These are phyloP conservation scores for Sebastes oblongus DNA, from an alignment of 2,797 vertebrate species.

Conservation along the genomic window DNA sequence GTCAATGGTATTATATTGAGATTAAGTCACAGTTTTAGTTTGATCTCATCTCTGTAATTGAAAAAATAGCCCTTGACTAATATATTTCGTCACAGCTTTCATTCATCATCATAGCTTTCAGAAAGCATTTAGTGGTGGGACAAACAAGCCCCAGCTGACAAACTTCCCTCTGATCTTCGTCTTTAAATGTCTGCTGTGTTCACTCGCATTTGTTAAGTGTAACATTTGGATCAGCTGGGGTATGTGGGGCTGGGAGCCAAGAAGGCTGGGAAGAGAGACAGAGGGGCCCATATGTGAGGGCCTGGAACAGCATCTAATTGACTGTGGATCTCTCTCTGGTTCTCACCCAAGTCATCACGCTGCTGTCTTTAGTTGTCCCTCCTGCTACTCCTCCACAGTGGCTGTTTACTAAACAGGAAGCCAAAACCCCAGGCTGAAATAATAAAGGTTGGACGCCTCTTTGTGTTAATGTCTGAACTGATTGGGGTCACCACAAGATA, in stretches of 20 bases:
- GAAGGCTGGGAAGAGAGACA: slow-evolving; percentile 19
- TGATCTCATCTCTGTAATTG: background rate
- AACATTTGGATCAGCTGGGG: slow-evolving; percentile 42
- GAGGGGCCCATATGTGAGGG: slow-evolving; percentile 29
- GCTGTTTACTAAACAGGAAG: slow-evolving; percentile 62
- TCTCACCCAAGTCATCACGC: slow-evolving; percentile 12
- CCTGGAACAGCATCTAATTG: slow-evolving; percentile 34
- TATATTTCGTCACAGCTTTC: background rate
- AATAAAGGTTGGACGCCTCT: background rate
- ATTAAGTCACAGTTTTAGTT: background rate
- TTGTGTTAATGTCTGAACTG: background rate
- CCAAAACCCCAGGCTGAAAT: slow-evolving; percentile 23
- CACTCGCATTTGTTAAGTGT: slow-evolving; percentile 10
- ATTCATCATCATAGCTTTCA: background rate
- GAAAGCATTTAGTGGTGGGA: background rate
- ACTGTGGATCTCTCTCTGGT: slow-evolving; percentile 20
- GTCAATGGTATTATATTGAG: background rate
- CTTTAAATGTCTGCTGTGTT: background rate
- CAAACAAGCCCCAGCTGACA: background rate
- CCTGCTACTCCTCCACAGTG: slow-evolving; percentile 18
- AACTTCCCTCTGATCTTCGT: background rate
- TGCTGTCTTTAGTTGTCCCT: slow-evolving; percentile 6
- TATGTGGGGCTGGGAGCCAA: slow-evolving; percentile 37
- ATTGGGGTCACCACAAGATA: no score
- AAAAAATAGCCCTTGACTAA: background rate